phyloP scores from a whole-genome alignment of 2,113 vertebrate genomes.

The Dicaeum eximium region DNA sequence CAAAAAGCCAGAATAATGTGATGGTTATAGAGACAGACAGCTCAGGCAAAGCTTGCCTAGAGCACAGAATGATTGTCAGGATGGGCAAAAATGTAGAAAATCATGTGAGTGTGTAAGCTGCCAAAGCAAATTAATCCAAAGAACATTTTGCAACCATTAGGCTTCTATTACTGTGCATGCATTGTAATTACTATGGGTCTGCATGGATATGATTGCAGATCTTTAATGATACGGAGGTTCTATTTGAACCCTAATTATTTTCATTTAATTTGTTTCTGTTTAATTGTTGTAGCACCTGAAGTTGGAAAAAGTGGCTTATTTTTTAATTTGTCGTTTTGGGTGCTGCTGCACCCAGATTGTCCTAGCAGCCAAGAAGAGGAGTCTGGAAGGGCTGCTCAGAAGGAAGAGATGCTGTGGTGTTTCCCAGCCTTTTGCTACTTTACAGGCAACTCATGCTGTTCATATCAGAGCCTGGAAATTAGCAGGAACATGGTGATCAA shows the following conservation, averaged over 20 bases:
- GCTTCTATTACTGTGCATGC: conserved; percentile 47
- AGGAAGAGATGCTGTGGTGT: background rate
- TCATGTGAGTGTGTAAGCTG: conserved; percentile 71
- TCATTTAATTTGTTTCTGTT: conserved; percentile 1
- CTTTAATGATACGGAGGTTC: background rate
- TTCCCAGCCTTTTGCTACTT: background rate
- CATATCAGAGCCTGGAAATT: background rate
- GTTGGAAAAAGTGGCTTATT: background rate
- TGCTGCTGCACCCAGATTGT: background rate
- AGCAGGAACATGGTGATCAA: background rate
- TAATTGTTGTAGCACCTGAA: background rate
- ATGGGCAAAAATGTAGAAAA: conserved; percentile 68
- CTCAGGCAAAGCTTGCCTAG: conserved; percentile 57
- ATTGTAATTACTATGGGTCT: conserved; percentile 24
- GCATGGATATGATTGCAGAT: background rate
- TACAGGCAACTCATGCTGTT: background rate
- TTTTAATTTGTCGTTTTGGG: background rate
- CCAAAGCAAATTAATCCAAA: conserved; percentile 65
- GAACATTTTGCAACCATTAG: conserved; percentile 67
- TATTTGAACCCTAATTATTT: conserved; percentile 29
- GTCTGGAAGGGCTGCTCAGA: background rate
- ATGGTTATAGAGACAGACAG: conserved; percentile 67
- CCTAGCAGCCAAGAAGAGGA: background rate
- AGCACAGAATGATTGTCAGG: conserved; percentile 68
- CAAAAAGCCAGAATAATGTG: conserved; percentile 69